phyloP scores from a whole-genome alignment of 2,888 invertebrate species.

The Platypus cylindrus region DNA sequence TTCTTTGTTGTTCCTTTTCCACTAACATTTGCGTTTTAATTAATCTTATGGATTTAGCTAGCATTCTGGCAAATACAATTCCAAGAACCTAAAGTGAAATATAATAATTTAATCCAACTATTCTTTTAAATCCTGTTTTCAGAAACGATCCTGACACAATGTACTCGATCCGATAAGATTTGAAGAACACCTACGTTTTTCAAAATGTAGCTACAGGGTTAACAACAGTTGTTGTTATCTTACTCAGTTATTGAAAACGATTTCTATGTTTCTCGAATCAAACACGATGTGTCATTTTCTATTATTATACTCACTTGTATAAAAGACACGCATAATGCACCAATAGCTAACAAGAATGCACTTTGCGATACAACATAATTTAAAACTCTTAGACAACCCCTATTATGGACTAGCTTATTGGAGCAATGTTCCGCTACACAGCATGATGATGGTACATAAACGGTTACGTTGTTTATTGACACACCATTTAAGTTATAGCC shows the following conservation, averaged over 20 bases:
- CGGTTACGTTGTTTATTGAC: slow-evolving; percentile 3
- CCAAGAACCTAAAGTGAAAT: slow-evolving; percentile 71
- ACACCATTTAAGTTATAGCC: not conserved
- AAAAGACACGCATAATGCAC: slow-evolving; percentile 66
- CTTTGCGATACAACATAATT: slow-evolving; percentile 30
- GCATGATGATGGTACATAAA: slow-evolving; percentile 19
- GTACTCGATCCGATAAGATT: too few relatives aligned
- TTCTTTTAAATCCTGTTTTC: too few relatives aligned
- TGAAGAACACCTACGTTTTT: too few relatives aligned
- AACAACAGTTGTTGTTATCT: too few relatives aligned
- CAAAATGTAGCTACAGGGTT: too few relatives aligned
- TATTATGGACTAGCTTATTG: slow-evolving; percentile 11
- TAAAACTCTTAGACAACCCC: slow-evolving; percentile 20
- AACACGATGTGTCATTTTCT: too few relatives aligned
- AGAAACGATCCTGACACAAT: too few relatives aligned
- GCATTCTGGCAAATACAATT: slow-evolving; percentile 76
- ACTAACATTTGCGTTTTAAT: slow-evolving; percentile 62
- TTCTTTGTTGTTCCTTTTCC: slow-evolving; percentile 55
- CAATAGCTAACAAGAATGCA: slow-evolving; percentile 57
- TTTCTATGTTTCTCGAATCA: too few relatives aligned
- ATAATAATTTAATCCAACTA: too few relatives aligned
- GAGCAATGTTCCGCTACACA: slow-evolving; percentile 15
- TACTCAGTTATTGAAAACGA: too few relatives aligned
- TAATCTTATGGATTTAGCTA: slow-evolving; percentile 73
- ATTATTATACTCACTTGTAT: slow-evolving; percentile 48